Evolutionary conservation across 1,140 invertebrate genomes (phyloP).

Genomic region (Temnothorax nylanderi): DNA sequence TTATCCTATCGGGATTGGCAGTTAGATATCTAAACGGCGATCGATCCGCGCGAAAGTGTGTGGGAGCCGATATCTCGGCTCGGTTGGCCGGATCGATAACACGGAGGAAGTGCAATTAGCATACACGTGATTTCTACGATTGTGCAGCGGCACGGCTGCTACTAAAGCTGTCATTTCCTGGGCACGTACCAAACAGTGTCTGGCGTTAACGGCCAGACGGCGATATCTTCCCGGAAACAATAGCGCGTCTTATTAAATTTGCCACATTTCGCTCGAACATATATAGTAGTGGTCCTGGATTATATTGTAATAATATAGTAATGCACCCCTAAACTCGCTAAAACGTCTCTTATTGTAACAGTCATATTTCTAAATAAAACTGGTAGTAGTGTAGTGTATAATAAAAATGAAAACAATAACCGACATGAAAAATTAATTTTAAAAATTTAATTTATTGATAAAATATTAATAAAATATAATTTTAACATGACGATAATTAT

Average conservation of each 20-base stretch:
- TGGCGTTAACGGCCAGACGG: conserved; percentile 39
- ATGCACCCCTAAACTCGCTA: not conserved
- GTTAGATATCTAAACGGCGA: conserved; percentile 42
- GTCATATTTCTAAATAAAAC: not conserved
- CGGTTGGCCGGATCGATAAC: conserved; percentile 24
- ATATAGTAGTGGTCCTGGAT: not conserved
- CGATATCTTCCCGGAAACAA: conserved; percentile 48
- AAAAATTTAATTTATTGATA: no score
- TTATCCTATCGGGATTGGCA: conserved; percentile 46
- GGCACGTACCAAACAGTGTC: conserved; percentile 45
- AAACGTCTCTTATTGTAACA: not conserved
- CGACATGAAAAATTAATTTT: no score
- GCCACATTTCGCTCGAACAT: not conserved
- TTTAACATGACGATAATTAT: no score
- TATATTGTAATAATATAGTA: not conserved
- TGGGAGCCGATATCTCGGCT: conserved; percentile 38
- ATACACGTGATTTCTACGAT: conserved; percentile 51
- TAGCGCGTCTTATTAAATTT: conserved; percentile 27
- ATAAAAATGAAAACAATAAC: no score
- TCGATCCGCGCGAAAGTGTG: conserved; percentile 8
- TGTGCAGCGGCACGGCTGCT: conserved; percentile 35
- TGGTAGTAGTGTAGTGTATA: not conserved
- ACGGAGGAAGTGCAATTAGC: conserved; percentile 52
- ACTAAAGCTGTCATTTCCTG: conserved; percentile 53
- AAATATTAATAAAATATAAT: no score